Evolutionary conservation across 2,113 vertebrate genomes (phyloP).

Genomic region (Bubo blakistoni): DNA sequence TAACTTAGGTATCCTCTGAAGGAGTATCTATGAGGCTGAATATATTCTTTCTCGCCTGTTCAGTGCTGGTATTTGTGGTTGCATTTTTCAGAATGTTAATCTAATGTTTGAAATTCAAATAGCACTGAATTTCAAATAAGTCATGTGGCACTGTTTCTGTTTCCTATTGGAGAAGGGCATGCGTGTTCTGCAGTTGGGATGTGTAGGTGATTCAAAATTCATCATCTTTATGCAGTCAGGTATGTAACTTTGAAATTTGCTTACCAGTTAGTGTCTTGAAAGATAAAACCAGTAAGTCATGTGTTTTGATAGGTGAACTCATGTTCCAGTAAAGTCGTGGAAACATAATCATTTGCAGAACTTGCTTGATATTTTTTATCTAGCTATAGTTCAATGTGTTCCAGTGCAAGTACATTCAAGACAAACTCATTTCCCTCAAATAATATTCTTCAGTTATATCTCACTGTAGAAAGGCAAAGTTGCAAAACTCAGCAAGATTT

Average conservation of each 20-base stretch:
- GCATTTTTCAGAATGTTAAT: background rate
- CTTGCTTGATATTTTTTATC: background rate
- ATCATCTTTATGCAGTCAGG: background rate
- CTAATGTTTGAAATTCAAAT: background rate
- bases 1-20: background rate
- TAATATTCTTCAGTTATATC: background rate
- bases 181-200: background rate
- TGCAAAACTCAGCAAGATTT: background rate
- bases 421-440: background rate
- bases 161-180: background rate
- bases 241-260: background rate
- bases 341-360: background rate
- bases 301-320: background rate
- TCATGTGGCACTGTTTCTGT: background rate
- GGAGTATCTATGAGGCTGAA: background rate
- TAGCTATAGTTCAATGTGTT: background rate
- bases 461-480: background rate
- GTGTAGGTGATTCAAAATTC: background rate
- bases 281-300: background rate
- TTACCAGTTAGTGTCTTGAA: background rate
- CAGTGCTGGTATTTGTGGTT: background rate
- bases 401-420: background rate
- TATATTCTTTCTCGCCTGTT: background rate
- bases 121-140: background rate
- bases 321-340: background rate